Conservation (phyloP, 2,113 vertebrate genomes). For the Taurulus bubalis region DNA sequence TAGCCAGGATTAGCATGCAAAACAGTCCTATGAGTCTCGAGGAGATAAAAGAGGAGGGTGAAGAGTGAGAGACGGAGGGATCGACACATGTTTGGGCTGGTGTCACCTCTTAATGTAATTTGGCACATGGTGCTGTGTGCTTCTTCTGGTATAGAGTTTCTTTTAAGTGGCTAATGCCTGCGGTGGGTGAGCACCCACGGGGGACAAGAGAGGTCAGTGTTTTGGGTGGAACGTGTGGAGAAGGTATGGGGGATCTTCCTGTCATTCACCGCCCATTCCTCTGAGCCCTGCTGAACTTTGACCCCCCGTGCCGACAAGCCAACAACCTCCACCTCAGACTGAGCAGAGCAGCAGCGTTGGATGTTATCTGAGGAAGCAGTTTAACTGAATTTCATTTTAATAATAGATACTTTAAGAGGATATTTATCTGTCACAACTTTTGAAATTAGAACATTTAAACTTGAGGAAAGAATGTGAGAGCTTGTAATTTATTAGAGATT, state of each 20-base stretch:
- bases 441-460: neutral
- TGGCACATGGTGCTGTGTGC: constrained; percentile 72
- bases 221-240: constrained; percentile 78
- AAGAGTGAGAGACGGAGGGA: constrained; percentile 34
- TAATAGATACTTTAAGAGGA: neutral
- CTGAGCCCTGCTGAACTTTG: constrained; percentile 72
- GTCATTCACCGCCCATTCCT: constrained; percentile 79
- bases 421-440: neutral
- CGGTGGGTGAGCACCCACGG: constrained; percentile 75
- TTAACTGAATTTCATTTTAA: neutral
- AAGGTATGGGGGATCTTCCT: constrained; percentile 81
- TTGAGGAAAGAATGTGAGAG: no score
- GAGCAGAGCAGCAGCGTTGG: constrained; percentile 11
- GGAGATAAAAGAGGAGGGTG: constrained; percentile 63
- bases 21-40: constrained; percentile 47
- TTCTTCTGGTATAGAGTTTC: constrained; percentile 83
- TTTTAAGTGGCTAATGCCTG: constrained; percentile 86
- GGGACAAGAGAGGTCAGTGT: constrained; percentile 83
- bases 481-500: no score
- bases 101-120: constrained; percentile 80
- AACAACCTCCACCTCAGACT: constrained; percentile 43
- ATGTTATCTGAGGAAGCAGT: neutral
- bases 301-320: constrained; percentile 46
- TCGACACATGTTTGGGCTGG: constrained; percentile 66
- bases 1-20: constrained; percentile 64